A percentile compares a stretch with the other conserved stretches of the same genome.
Conservation (phyloP, 2,113 vertebrate species). For the Anas platyrhynchos region DNA sequence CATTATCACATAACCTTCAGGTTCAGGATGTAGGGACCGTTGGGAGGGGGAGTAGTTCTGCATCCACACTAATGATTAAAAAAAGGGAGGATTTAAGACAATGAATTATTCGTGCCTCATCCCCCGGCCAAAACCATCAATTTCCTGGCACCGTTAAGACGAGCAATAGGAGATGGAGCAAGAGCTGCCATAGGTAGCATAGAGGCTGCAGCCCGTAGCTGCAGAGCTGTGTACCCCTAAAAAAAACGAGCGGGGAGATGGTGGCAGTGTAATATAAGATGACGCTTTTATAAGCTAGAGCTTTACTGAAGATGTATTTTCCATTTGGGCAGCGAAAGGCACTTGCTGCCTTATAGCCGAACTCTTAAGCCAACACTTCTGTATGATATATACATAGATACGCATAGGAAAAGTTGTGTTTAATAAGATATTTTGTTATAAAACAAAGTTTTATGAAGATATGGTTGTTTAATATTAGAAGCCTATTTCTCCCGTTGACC, state of each 20-base stretch:
- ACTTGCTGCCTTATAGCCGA: slow-evolving; percentile 50
- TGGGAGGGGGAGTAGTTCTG: slow-evolving; percentile 37
- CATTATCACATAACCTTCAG: slow-evolving; percentile 71
- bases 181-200: background rate
- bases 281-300: slow-evolving; percentile 51
- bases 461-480: slow-evolving; percentile 77
- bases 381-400: slow-evolving; percentile 71
- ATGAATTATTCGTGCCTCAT: background rate
- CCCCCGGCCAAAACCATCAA: slow-evolving; percentile 10
- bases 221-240: background rate
- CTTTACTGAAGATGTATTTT: slow-evolving; percentile 62
- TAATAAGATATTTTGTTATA: slow-evolving; percentile 85
- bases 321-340: slow-evolving; percentile 52
- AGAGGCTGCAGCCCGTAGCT: background rate
- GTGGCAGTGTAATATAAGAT: slow-evolving; percentile 30
- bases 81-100: slow-evolving; percentile 64
- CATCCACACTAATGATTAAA: slow-evolving; percentile 6
- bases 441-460: slow-evolving; percentile 81
- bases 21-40: slow-evolving; percentile 47
- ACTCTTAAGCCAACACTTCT: slow-evolving; percentile 69
- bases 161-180: slow-evolving; percentile 46
- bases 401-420: slow-evolving; percentile 71
- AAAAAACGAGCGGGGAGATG: background rate
- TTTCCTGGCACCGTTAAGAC: background rate
- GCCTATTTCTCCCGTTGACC: slow-evolving; percentile 61